Evolutionary conservation across 2,888 invertebrate genomes (phyloP), one percentile per base, ranked within the genome.

Genomic region (Euzophera pinguis): DNA sequence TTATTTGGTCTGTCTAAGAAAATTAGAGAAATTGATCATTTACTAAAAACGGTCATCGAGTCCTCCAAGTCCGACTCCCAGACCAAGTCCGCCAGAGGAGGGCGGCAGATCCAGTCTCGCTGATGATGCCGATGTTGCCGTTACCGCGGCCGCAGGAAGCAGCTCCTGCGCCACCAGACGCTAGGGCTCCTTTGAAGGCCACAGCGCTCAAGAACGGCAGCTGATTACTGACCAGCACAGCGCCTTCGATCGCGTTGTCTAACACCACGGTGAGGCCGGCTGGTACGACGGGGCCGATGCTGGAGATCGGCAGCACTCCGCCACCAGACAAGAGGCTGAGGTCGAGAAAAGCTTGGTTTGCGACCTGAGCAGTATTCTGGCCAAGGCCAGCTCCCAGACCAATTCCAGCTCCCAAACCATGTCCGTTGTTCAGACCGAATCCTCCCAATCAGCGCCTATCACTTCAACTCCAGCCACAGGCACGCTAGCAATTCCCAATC

Each of bases 181-280:
- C 65, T 12, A 77, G 42, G 2, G 53, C 53, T 0, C 73, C 74
- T 49, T 71, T 73, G 3, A 74, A 54, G 37, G 67, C 68, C 0
- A 75, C 75, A 3, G 76, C 69, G 1, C 72, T 73, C 6, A 78
- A 34, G 66, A 73, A 75, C 0, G 78, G 78, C 14, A 78, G 51
- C 37, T 73, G 56, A 0, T 78, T 78, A 43, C 56, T 59, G 0
- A 75, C 69, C 3, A 61, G 56, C 12, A 78, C 47, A 3, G 63
- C 56, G 0, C 78, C 78, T 48, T 74, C 71, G 0, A 77, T 62
- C 13, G 67, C 57, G 38, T 72, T 70, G 29, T 78, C 78, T 8
- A 76, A 69, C 1, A 67, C 53, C 0, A 78, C 60, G 2, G 60
- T 59, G 2, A 80, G 57, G 2, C 76, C 76, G 16, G 55, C 67